phyloP scores from a whole-genome alignment of 2,888 invertebrate species.

The Orchesella flavescens region DNA sequence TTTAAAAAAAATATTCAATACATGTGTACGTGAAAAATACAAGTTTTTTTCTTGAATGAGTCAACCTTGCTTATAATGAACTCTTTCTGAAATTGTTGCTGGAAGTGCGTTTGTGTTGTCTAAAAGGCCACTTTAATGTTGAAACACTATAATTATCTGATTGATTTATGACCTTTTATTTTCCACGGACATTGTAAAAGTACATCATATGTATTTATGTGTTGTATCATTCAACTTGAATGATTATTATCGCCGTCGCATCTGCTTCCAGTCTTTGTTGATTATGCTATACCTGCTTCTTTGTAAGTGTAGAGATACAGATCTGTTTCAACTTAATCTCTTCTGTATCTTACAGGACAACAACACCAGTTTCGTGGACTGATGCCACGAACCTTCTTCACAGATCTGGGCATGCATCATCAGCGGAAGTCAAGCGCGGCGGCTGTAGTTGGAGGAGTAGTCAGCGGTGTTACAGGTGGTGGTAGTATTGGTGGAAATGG shows the following conservation, averaged over 20 bases:
- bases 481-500: constrained; percentile 31
- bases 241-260: neutral
- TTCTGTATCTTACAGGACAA: constrained; percentile 59
- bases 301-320: neutral
- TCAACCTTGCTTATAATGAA: too few species aligned
- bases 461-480: neutral
- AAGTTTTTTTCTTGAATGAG: too few species aligned
- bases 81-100: too few species aligned
- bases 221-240: neutral
- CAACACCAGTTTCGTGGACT: constrained; percentile 70
- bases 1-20: too few species aligned
- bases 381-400: constrained; percentile 67
- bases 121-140: too few species aligned
- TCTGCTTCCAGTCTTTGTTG: neutral
- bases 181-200: neutral
- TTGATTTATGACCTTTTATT: constrained; percentile 50
- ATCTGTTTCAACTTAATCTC: constrained; percentile 16
- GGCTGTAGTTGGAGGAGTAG: constrained; percentile 37
- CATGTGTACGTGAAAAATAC: too few species aligned
- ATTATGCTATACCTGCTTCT: neutral
- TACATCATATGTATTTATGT: too few species aligned
- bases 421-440: constrained; percentile 64
- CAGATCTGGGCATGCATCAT: constrained; percentile 64
- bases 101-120: too few species aligned
- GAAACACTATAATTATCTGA: constrained; percentile 47